Percentiles rank a stretch among this genome's conserved stretches.
phyloP scores from a whole-genome alignment of 2,113 vertebrate genomes.

The Lucifuga dentata region DNA sequence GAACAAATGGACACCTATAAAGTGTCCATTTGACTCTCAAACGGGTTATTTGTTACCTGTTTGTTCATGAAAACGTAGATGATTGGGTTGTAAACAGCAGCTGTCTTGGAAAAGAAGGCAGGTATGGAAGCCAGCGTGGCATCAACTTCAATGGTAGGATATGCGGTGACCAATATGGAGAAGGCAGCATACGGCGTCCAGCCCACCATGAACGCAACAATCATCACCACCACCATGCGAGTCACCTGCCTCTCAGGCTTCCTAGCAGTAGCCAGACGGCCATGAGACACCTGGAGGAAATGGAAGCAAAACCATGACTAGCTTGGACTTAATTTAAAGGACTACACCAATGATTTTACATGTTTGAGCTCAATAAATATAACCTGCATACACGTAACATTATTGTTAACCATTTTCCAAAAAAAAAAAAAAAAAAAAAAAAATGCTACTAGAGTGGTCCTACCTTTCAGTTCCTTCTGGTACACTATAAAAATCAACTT shows the following conservation, averaged over 20 bases:
- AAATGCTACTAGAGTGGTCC: no score
- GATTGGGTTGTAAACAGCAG: conserved; percentile 90
- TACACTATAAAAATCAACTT: no score
- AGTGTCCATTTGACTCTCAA: not conserved
- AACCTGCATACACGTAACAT: no score
- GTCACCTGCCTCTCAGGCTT: conserved; percentile 90
- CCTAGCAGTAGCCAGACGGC: conserved; percentile 81
- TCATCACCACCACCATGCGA: conserved; percentile 92
- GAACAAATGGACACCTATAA: no score
- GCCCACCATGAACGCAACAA: conserved; percentile 89
- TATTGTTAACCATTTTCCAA: no score
- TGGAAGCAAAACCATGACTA: not conserved
- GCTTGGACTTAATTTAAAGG: no score
- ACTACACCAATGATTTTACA: no score
- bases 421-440: no score
- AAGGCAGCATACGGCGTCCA: conserved; percentile 90
- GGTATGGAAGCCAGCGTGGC: conserved; percentile 87
- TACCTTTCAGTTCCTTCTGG: no score
- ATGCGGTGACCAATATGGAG: conserved; percentile 85
- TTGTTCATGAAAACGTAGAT: conserved; percentile 96
- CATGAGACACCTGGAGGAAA: conserved; percentile 85
- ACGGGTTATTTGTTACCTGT: conserved; percentile 80
- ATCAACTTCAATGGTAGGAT: conserved; percentile 86
- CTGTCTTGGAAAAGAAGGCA: conserved; percentile 92
- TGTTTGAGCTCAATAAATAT: no score